Evolutionary conservation across 1,140 invertebrate species (phyloP).

Genomic region (Halyomorpha halys): DNA sequence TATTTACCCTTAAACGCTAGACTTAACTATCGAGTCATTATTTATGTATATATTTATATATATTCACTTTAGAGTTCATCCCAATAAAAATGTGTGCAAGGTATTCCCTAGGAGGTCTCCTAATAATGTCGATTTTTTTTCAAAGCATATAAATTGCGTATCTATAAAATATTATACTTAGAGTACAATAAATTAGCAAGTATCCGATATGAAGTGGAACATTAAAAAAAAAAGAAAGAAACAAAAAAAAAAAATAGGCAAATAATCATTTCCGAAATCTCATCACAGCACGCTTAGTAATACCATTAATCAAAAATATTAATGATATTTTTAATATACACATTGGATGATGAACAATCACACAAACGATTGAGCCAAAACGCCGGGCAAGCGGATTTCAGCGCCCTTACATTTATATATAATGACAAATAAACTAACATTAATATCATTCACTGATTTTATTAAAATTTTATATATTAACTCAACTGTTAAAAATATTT

Average conservation of each 20-base stretch:
- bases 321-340: slow-evolving; percentile 13
- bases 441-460: no score
- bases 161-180: background rate
- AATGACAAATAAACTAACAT: no score
- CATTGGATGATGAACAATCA: slow-evolving; percentile 14
- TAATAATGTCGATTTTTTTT: background rate
- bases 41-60: no score
- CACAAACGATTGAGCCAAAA: slow-evolving; percentile 11
- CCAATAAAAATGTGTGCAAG: no score
- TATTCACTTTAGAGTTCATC: no score
- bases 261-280: slow-evolving; percentile 7
- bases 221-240: no score
- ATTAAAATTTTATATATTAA: no score
- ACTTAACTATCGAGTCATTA: no score
- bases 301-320: slow-evolving; percentile 15
- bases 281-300: slow-evolving; percentile 15
- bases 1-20: no score
- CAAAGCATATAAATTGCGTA: slow-evolving; percentile 1
- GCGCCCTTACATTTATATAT: background rate
- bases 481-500: no score
- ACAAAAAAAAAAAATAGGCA: background rate
- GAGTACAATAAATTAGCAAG: background rate
- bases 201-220: background rate
- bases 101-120: no score
- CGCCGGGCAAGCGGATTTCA: background rate